Evolutionary conservation across 2,113 vertebrate species (phyloP).

Genomic region (Silurus meridionalis): DNA sequence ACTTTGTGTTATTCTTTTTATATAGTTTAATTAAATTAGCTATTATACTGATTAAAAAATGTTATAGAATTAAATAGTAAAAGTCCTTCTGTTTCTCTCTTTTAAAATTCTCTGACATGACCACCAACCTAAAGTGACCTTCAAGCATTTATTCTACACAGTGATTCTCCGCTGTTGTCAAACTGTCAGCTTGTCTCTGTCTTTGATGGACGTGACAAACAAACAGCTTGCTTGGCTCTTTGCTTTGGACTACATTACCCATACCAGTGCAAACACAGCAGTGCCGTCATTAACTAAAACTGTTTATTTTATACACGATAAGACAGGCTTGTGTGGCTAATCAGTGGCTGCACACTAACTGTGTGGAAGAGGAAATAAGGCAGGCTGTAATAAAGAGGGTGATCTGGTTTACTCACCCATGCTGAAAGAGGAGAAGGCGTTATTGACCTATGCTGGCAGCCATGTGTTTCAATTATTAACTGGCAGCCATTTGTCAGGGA

Average conservation of each 20-base stretch:
- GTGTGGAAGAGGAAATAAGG: slow-evolving; percentile 77
- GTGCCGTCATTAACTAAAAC: slow-evolving; percentile 72
- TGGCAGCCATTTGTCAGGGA: slow-evolving; percentile 97
- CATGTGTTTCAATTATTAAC: slow-evolving; percentile 99
- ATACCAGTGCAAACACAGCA: slow-evolving; percentile 69
- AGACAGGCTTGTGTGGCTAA: slow-evolving; percentile 94
- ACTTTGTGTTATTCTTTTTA: neutral
- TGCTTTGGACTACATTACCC: slow-evolving; percentile 71
- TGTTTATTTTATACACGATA: slow-evolving; percentile 87
- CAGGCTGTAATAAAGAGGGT: slow-evolving; percentile 71
- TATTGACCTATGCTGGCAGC: slow-evolving; percentile 99
- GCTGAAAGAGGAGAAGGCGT: slow-evolving; percentile 86
- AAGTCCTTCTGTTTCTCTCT: neutral
- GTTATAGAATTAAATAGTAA: neutral
- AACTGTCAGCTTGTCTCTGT: slow-evolving; percentile 63
- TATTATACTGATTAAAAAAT: neutral
- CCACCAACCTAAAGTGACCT: slow-evolving; percentile 39
- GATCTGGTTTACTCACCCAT: slow-evolving; percentile 95
- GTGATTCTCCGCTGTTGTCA: slow-evolving; percentile 49
- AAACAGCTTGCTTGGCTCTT: slow-evolving; percentile 67
- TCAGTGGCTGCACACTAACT: slow-evolving; percentile 88
- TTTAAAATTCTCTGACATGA: neutral
- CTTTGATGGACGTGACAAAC: slow-evolving; percentile 69
- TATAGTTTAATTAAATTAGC: neutral
- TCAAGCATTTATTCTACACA: slow-evolving; percentile 38